Conservation (phyloP, 2,113 vertebrate genomes). For the Ondatra zibethicus region DNA sequence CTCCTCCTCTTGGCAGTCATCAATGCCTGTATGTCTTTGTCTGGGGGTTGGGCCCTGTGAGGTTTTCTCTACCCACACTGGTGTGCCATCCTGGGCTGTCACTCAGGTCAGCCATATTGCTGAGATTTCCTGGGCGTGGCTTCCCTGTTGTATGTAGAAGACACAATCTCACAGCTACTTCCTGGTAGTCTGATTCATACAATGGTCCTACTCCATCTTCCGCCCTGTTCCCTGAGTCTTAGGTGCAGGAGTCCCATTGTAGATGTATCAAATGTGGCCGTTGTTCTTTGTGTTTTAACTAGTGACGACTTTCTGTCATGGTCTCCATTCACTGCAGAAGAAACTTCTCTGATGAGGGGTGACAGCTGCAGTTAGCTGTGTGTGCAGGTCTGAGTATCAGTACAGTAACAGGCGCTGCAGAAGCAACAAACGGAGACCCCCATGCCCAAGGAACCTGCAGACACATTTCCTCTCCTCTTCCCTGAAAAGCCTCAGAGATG, state of each 20-base stretch:
- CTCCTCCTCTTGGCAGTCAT: background rate
- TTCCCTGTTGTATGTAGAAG: background rate
- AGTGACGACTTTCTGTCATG: background rate
- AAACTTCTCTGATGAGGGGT: background rate
- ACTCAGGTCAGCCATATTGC: background rate
- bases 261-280: background rate
- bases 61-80: background rate
- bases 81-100: background rate
- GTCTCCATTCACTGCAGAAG: background rate
- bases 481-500: background rate
- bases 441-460: background rate
- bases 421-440: background rate
- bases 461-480: background rate
- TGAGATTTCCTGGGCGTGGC: background rate
- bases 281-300: background rate
- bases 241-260: background rate
- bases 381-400: background rate
- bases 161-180: background rate
- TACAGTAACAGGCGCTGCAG: background rate
- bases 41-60: background rate
- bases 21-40: background rate
- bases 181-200: background rate
- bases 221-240: background rate
- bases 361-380: background rate
- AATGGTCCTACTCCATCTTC: background rate